These are phyloP conservation scores for Hyppa rectilinea DNA, from an alignment of 2,888 invertebrate species.

Conservation along the genomic window DNA sequence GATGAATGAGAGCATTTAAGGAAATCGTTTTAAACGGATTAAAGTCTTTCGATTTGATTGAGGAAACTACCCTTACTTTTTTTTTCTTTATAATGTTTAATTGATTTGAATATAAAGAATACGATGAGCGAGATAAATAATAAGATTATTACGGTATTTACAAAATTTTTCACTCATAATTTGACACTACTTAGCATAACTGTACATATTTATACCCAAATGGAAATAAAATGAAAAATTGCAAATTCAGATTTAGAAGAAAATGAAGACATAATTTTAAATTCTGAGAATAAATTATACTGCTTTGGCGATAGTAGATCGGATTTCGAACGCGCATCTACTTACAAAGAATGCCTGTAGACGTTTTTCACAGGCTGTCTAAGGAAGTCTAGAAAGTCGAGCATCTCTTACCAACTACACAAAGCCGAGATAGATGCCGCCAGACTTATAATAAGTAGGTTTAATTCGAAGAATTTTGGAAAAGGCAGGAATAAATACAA, in stretches of 20 bases:
- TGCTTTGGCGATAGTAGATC: neutral
- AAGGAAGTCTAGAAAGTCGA: slow-evolving; percentile 24
- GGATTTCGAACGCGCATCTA: slow-evolving; percentile 1
- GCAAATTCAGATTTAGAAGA: neutral
- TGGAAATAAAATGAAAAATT: neutral
- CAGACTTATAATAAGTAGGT: neutral
- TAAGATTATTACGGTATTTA: slow-evolving; percentile 35
- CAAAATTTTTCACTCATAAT: slow-evolving; percentile 26
- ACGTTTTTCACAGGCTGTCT: neutral
- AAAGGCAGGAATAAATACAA: slow-evolving; percentile 28
- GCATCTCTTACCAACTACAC: slow-evolving; percentile 4
- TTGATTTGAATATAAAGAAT: too few species aligned
- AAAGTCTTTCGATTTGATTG: slow-evolving; percentile 13
- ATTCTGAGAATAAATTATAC: neutral
- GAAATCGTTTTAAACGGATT: slow-evolving; percentile 10
- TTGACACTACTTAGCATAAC: slow-evolving; percentile 4
- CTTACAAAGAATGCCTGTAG: slow-evolving; percentile 4
- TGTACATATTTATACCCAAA: neutral
- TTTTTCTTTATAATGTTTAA: slow-evolving; percentile 20
- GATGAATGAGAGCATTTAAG: neutral
- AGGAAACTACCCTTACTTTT: slow-evolving; percentile 11
- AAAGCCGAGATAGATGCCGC: neutral
- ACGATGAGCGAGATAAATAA: neutral
- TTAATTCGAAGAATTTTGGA: slow-evolving; percentile 15
- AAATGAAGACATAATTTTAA: neutral